A percentile compares a stretch with the other conserved stretches of the same genome.
phyloP scores from a whole-genome alignment of 1,140 invertebrate species.

The Agrilus planipennis region DNA sequence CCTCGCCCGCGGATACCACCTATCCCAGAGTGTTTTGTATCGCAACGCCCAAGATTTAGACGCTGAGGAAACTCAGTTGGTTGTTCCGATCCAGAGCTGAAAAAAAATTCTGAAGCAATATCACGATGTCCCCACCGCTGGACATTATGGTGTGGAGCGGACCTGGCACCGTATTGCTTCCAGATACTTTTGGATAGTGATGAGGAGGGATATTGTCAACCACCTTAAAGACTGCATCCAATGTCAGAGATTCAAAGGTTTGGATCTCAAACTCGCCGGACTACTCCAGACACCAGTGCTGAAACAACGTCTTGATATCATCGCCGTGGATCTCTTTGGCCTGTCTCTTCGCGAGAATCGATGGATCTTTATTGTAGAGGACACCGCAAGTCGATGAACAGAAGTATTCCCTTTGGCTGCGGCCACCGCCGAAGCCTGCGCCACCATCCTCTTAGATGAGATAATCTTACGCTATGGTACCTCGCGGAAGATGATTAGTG shows the following conservation, averaged over 20 bases:
- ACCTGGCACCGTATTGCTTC: conserved; percentile 13
- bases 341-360: neutral
- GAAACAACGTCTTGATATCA: conserved; percentile 30
- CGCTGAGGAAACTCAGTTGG: conserved; percentile 12
- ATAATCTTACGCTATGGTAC: conserved; percentile 15
- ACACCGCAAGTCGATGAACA: conserved; percentile 9
- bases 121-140: conserved; percentile 18
- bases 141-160: conserved; percentile 18
- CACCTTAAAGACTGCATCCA: conserved; percentile 7
- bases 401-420: conserved; percentile 12
- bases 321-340: conserved; percentile 14
- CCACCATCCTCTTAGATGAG: conserved; percentile 13
- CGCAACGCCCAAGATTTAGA: neutral
- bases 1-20: neutral
- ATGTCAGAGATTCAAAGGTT: conserved; percentile 5
- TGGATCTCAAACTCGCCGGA: conserved; percentile 12
- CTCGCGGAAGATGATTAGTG: conserved; percentile 15
- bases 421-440: conserved; percentile 18
- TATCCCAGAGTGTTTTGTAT: neutral
- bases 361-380: conserved; percentile 14
- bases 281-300: conserved; percentile 13
- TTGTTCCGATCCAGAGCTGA: conserved; percentile 12
- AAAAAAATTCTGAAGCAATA: conserved; percentile 12
- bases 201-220: conserved; percentile 1
- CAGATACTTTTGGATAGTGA: conserved; percentile 15